phyloP scores from a whole-genome alignment of 2,888 invertebrate genomes.

The Brachylomia viminalis region DNA sequence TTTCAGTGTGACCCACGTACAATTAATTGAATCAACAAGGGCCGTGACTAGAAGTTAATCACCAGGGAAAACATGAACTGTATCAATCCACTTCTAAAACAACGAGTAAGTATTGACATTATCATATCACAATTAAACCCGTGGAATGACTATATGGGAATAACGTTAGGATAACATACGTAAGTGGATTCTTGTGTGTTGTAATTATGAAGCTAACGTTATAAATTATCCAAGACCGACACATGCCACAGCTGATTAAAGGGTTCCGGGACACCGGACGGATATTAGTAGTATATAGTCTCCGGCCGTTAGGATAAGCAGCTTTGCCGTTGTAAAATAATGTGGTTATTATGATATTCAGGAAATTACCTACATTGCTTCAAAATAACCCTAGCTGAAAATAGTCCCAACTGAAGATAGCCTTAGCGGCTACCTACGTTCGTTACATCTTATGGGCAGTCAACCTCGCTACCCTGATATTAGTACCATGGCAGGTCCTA shows the following conservation, averaged over 20 bases:
- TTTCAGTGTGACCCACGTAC: too few species aligned
- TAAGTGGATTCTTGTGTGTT: constrained; percentile 16
- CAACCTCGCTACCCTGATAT: too few species aligned
- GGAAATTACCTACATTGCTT: background rate
- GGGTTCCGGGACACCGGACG: background rate
- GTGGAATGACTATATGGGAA: background rate
- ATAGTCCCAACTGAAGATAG: background rate
- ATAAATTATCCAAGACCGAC: constrained; percentile 22
- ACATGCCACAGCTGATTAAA: constrained; percentile 28
- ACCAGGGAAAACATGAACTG: background rate
- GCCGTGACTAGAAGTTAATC: background rate
- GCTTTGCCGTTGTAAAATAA: background rate
- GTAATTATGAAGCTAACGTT: constrained; percentile 14
- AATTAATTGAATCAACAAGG: background rate
- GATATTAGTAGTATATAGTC: background rate
- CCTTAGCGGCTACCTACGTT: too few species aligned
- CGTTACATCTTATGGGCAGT: background rate
- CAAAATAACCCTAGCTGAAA: background rate
- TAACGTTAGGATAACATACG: background rate
- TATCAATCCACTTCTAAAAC: background rate
- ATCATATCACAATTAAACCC: background rate
- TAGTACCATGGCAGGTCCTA: background rate
- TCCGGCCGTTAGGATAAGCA: background rate
- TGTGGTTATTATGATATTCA: background rate
- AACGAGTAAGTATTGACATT: background rate